Percentiles rank a stretch among this genome's conserved stretches.
Conservation (phyloP, 2,797 vertebrate species). For the Semotilus atromaculatus region DNA sequence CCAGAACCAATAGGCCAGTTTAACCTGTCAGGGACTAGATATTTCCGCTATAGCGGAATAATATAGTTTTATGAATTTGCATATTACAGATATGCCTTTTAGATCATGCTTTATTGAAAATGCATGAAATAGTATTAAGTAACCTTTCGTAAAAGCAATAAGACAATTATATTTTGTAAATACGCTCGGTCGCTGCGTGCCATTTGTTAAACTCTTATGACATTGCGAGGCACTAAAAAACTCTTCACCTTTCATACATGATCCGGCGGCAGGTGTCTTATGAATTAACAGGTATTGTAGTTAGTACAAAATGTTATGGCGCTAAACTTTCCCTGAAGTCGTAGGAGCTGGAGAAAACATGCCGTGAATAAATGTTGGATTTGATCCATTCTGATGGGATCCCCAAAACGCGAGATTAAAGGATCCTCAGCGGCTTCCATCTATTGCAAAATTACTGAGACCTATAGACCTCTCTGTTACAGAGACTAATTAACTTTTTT, state of each 20-base stretch:
- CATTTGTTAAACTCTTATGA: not conserved
- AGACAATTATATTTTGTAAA: not conserved
- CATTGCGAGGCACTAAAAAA: not conserved
- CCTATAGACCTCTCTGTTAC: conserved; percentile 41
- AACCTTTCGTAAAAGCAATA: not conserved
- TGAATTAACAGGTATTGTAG: not conserved
- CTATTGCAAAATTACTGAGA: conserved; percentile 46
- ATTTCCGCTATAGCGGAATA: not conserved
- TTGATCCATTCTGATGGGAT: conserved; percentile 50
- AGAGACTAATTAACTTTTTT: conserved; percentile 61
- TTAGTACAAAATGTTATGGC: not conserved
- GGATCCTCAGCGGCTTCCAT: conserved; percentile 37
- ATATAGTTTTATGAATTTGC: not conserved
- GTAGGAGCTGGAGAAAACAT: conserved; percentile 41
- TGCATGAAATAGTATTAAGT: not conserved
- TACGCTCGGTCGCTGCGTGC: not conserved
- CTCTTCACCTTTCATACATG: not conserved
- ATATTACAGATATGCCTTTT: not conserved
- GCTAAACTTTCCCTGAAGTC: not conserved
- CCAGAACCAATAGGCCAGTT: not conserved
- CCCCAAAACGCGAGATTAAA: conserved; percentile 47
- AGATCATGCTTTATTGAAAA: not conserved
- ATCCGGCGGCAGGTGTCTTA: not conserved
- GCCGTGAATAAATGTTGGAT: conserved; percentile 41
- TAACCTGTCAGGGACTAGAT: not conserved